Percentiles rank a stretch among this genome's conserved stretches.
Evolutionary conservation across 2,113 vertebrate species (phyloP).

Genomic region (Cisticola juncidis): DNA sequence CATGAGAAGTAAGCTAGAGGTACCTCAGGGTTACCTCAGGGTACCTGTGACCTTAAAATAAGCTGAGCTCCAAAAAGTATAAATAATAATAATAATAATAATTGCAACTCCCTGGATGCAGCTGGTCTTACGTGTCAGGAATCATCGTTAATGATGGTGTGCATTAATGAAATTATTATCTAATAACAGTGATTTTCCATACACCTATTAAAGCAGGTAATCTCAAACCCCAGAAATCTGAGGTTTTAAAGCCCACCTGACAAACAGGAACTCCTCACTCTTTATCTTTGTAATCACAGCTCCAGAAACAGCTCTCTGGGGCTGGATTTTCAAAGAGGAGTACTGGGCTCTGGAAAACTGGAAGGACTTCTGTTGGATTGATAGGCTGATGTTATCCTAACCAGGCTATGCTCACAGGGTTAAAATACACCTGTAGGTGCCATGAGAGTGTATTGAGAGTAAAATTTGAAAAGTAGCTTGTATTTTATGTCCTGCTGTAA

Average conservation of each 20-base stretch:
- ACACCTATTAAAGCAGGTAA: neutral
- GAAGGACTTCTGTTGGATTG: neutral
- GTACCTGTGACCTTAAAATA: conserved; percentile 8
- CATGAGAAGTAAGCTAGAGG: neutral
- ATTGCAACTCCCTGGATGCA: neutral
- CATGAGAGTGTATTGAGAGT: neutral
- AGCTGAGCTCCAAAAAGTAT: neutral
- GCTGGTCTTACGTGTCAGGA: conserved; percentile 8
- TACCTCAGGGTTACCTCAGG: neutral
- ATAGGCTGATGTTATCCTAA: neutral
- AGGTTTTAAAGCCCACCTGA: conserved; percentile 7
- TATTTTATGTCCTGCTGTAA: neutral
- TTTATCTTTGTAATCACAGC: neutral
- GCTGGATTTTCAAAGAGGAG: neutral
- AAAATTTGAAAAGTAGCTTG: neutral
- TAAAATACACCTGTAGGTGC: neutral
- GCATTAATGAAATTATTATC: neutral
- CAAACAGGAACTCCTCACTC: neutral
- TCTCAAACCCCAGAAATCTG: neutral
- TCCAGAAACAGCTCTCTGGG: neutral
- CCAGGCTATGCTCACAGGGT: accelerated
- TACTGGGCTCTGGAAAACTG: neutral
- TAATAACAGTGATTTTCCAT: conserved; percentile 7
- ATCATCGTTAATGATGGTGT: conserved; percentile 21
- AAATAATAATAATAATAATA: neutral